A percentile compares a stretch with the other conserved stretches of the same genome.
phyloP scores from a whole-genome alignment of 2,113 vertebrate genomes.

The Carassius auratus region DNA sequence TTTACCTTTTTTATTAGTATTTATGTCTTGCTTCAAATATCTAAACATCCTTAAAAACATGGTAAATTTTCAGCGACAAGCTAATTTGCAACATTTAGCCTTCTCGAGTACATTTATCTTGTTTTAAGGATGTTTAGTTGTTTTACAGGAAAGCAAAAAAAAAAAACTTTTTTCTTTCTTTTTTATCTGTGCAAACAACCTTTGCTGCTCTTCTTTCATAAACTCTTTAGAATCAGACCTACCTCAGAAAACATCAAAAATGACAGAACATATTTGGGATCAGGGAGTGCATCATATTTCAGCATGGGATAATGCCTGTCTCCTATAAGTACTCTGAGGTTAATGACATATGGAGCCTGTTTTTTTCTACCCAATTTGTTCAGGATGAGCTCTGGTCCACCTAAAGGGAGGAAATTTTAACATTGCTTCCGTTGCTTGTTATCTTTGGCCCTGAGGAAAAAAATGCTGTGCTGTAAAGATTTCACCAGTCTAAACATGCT shows the following conservation, averaged over 20 bases:
- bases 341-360: constrained; percentile 25
- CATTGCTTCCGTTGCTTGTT: constrained; percentile 52
- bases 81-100: not conserved
- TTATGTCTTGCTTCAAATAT: constrained; percentile 1
- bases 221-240: not conserved
- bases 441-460: constrained; percentile 43
- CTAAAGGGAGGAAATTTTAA: constrained; percentile 47
- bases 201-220: not conserved
- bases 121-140: constrained; percentile 25
- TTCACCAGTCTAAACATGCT: constrained; percentile 53
- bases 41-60: not conserved
- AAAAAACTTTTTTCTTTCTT: not conserved
- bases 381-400: constrained; percentile 42
- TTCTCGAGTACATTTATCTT: not conserved
- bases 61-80: not conserved
- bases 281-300: constrained; percentile 25
- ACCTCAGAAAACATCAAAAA: constrained; percentile 17
- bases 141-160: not conserved
- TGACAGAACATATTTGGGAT: constrained; percentile 20
- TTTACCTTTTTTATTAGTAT: not conserved
- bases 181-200: not conserved
- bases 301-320: constrained; percentile 20
- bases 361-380: constrained; percentile 10
- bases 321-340: not conserved
- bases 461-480: constrained; percentile 44